Evolutionary conservation across 2,888 invertebrate species (phyloP).

Genomic region (Malthinus flaveolus): DNA sequence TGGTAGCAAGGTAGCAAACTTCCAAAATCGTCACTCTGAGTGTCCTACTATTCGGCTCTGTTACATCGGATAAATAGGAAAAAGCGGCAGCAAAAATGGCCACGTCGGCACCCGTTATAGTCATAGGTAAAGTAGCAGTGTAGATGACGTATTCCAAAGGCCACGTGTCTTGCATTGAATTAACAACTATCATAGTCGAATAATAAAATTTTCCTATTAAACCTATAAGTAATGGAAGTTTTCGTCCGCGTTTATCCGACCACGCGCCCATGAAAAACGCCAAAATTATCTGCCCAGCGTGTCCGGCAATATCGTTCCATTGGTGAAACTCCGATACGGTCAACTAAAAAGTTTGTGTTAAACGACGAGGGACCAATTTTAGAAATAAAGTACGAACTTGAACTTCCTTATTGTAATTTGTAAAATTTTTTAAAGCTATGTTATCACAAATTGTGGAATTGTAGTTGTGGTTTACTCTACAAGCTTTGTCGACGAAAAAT

Average conservation of each 20-base stretch:
- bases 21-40: conserved; percentile 81
- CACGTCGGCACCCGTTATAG: conserved; percentile 76
- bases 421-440: conserved; percentile 59
- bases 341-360: conserved; percentile 54
- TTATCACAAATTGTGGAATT: conserved; percentile 69
- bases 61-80: conserved; percentile 79
- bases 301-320: conserved; percentile 76
- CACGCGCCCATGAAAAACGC: conserved; percentile 82
- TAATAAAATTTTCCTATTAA: conserved; percentile 74
- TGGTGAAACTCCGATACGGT: conserved; percentile 77
- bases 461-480: conserved; percentile 72
- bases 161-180: conserved; percentile 63
- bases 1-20: conserved; percentile 78
- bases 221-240: conserved; percentile 72
- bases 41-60: conserved; percentile 70
- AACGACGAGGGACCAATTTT: background rate
- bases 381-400: conserved; percentile 59
- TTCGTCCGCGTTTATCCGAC: conserved; percentile 79
- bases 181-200: conserved; percentile 74
- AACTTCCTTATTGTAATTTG: conserved; percentile 66
- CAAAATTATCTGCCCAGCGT: conserved; percentile 73
- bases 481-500: conserved; percentile 77
- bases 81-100: conserved; percentile 80
- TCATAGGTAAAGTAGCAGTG: conserved; percentile 75
- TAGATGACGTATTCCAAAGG: conserved; percentile 75